Evolutionary conservation across 2,797 vertebrate genomes (phyloP).

Genomic region (Myripristis murdjan): DNA sequence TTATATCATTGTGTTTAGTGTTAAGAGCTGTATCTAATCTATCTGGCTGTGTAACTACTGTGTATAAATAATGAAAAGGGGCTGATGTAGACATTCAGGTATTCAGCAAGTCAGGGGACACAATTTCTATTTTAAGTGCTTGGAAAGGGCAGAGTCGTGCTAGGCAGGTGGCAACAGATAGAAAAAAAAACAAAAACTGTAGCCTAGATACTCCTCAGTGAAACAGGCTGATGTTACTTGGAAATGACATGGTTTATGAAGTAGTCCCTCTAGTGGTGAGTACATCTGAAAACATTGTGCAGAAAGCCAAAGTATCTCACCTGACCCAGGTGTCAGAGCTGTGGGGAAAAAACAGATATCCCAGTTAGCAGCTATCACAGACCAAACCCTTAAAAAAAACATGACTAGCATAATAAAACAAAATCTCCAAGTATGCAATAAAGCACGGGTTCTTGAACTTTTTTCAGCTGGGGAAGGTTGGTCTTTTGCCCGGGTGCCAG

Average conservation of each 20-base stretch:
- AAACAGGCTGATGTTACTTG: conserved; percentile 37
- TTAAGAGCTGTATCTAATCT: neutral
- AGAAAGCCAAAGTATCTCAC: conserved; percentile 84
- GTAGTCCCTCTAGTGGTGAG: neutral
- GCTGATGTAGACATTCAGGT: conserved; percentile 22
- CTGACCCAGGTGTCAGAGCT: conserved; percentile 93
- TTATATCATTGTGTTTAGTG: neutral
- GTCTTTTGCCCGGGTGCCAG: conserved; percentile 7
- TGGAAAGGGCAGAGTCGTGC: conserved; percentile 39
- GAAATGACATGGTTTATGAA: conserved; percentile 24
- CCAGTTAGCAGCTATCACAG: conserved; percentile 45
- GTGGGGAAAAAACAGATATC: conserved; percentile 34
- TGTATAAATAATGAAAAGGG: conserved; percentile 22
- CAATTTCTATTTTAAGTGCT: conserved; percentile 52
- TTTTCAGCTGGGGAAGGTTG: neutral
- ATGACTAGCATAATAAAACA: conserved; percentile 7
- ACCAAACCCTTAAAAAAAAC: conserved; percentile 28
- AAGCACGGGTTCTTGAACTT: neutral
- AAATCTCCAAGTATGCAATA: conserved; percentile 27
- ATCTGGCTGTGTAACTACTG: conserved; percentile 9
- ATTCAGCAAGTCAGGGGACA: conserved; percentile 42
- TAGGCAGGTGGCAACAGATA: conserved; percentile 25
- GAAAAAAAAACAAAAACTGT: conserved; percentile 19
- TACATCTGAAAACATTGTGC: conserved; percentile 11
- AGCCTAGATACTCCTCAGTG: conserved; percentile 22